phyloP scores from a whole-genome alignment of 1,140 invertebrate species.

The Neoseiulus cucumeris region DNA sequence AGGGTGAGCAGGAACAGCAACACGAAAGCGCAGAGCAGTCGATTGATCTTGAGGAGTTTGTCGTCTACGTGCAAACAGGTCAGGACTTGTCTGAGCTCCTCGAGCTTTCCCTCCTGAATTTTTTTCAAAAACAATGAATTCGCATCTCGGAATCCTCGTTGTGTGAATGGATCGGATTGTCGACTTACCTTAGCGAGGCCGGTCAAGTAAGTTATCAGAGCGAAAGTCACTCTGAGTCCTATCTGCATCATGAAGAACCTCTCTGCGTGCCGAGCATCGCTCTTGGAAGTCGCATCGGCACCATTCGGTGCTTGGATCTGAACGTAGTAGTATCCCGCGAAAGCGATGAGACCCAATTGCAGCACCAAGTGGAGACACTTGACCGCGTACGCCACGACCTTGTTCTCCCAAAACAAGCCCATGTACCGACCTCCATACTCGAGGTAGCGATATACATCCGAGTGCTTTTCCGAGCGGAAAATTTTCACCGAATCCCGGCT shows the following conservation, averaged over 20 bases:
- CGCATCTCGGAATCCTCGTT: too few relatives aligned
- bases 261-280: neutral
- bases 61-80: neutral
- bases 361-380: neutral
- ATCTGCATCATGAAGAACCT: slow-evolving; percentile 12
- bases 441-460: neutral
- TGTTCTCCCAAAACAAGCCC: neutral
- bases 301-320: neutral
- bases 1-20: neutral
- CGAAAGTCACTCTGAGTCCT: neutral
- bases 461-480: neutral
- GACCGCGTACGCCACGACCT: neutral
- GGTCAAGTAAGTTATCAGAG: neutral
- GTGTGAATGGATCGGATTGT: too few relatives aligned
- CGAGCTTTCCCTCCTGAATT: neutral
- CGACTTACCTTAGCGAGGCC: neutral
- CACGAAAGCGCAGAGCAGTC: neutral
- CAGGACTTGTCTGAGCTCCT: neutral
- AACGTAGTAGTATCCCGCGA: neutral
- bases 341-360: neutral
- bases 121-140: neutral
- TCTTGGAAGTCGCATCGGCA: neutral
- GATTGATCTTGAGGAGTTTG: neutral
- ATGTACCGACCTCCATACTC: neutral
- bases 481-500: neutral